These are phyloP conservation scores for Drusus annulatus DNA, from an alignment of 1,140 invertebrate species.

Conservation along the genomic window DNA sequence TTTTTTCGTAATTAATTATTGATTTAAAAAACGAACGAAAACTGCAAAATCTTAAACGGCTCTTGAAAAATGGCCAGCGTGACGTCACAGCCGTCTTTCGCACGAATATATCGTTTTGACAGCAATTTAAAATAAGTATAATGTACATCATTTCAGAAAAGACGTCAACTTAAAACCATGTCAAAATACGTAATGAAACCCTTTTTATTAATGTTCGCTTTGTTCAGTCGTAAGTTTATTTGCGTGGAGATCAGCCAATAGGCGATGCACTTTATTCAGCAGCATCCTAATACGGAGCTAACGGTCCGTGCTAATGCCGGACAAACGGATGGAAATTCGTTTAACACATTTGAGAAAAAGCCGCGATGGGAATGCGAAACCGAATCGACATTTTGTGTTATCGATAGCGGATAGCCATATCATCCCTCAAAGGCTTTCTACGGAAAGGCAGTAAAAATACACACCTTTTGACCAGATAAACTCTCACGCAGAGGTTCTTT, in stretches of 20 bases:
- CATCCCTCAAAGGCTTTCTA: slow-evolving; percentile 36
- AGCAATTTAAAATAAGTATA: slow-evolving; percentile 1
- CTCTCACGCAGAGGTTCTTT: slow-evolving; percentile 9
- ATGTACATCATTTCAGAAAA: neutral
- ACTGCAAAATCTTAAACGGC: too few species aligned
- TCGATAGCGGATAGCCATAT: slow-evolving; percentile 24
- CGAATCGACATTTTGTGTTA: slow-evolving; percentile 23
- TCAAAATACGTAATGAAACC: too few species aligned
- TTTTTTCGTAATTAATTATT: too few species aligned
- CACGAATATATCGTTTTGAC: too few species aligned
- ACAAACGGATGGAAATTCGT: slow-evolving; percentile 52
- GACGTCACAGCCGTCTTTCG: too few species aligned
- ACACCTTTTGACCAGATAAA: slow-evolving; percentile 25
- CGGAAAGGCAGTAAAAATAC: slow-evolving; percentile 12
- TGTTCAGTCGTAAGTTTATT: too few species aligned
- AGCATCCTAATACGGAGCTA: slow-evolving; percentile 30
- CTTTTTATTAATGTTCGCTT: too few species aligned
- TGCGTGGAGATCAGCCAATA: neutral
- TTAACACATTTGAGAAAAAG: slow-evolving; percentile 51
- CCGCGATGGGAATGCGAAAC: slow-evolving; percentile 27
- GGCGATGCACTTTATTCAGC: slow-evolving; percentile 22
- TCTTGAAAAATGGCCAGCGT: too few species aligned
- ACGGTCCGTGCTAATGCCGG: slow-evolving; percentile 33
- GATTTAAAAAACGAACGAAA: too few species aligned
- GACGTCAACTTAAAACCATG: too few species aligned